Base-by-base conservation (phyloP, 92 coral and sea anemone species). In the Epizoanthus scotinus region DNA sequence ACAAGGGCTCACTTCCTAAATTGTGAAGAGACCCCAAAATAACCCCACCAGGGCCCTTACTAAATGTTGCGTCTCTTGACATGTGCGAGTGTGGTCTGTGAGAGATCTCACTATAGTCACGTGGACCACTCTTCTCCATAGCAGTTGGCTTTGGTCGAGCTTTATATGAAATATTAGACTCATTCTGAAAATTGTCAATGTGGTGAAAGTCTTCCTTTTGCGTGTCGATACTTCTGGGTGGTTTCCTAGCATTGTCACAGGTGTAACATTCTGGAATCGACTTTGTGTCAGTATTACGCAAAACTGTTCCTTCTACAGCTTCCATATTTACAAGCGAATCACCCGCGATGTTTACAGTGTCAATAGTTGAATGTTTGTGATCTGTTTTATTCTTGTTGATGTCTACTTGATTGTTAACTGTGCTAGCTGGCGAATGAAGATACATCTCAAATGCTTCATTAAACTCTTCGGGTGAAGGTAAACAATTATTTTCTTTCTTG, bases 401-500 rank as follows among this genome's bases (percentile, higher is more conserved):
- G 18, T 36, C 47, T 22, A 50, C 54, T 0, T 14, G 31, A 71
- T 75, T 57, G 9, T 20, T 53, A 9, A 0, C 36, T 0, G 18
- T 60, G 38, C 28, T 14, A 75, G 25, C 24, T 15, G 67, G 67
- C 20, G 29, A 31, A 22, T 75, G 67, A 58, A 75, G 67, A 59
- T 75, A 75, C 38, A 21, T 17, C 63, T 75, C 81, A 38, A 75
- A 75, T 20, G 53, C 67, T 57, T 75, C n/a, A 31, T 75, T 63
- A 59, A 75, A 75, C 68, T 75, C 68, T 18, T 38, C 81, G 12
- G 81, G 81, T 15, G 54, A 36, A 22, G 81, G 81, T 21, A 75
- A 63, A 26, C n/a, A 19, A 13, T 3, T 3, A 28, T 68, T 34
- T 1, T 24, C 13, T 6, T 59, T 17, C 22, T 59, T 68, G 21